Percentiles rank a stretch among this genome's conserved stretches.
phyloP scores from a whole-genome alignment of 2,888 invertebrate genomes.

The Hirtodrosophila trivittata region DNA sequence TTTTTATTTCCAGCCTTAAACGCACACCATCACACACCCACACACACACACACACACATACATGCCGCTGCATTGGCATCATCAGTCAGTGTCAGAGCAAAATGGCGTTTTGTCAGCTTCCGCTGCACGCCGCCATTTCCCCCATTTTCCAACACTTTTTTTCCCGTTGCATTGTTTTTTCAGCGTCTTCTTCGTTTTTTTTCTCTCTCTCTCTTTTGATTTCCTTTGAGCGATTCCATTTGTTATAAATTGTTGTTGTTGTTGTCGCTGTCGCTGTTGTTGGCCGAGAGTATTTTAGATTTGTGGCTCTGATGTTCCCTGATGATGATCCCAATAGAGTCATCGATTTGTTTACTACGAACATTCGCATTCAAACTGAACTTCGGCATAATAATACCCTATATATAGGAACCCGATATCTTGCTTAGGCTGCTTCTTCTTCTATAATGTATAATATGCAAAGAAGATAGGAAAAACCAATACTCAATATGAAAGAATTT shows the following conservation, averaged over 20 bases:
- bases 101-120: conserved; percentile 78
- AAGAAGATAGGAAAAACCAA: too few species aligned
- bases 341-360: too few species aligned
- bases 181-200: conserved; percentile 3
- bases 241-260: conserved; percentile 11
- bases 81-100: conserved; percentile 78
- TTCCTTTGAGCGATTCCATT: conserved; percentile 41
- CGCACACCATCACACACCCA: conserved; percentile 1
- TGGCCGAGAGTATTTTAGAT: conserved; percentile 24
- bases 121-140: conserved; percentile 55
- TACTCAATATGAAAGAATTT: too few species aligned
- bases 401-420: too few species aligned
- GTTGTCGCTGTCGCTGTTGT: conserved; percentile 12
- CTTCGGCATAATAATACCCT: too few species aligned
- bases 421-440: too few species aligned
- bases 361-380: too few species aligned
- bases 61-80: conserved; percentile 47
- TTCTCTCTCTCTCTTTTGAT: conserved; percentile 19
- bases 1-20: conserved; percentile 11
- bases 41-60: not conserved
- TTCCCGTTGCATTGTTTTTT: conserved; percentile 1
- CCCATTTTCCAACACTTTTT: conserved; percentile 39
- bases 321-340: conserved; percentile 11
- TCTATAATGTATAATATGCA: too few species aligned
- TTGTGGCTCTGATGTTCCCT: conserved; percentile 16